A percentile compares a stretch with the other conserved stretches of the same genome.
Conservation (phyloP, 2,113 vertebrate genomes). For the Thunnus maccoyii region DNA sequence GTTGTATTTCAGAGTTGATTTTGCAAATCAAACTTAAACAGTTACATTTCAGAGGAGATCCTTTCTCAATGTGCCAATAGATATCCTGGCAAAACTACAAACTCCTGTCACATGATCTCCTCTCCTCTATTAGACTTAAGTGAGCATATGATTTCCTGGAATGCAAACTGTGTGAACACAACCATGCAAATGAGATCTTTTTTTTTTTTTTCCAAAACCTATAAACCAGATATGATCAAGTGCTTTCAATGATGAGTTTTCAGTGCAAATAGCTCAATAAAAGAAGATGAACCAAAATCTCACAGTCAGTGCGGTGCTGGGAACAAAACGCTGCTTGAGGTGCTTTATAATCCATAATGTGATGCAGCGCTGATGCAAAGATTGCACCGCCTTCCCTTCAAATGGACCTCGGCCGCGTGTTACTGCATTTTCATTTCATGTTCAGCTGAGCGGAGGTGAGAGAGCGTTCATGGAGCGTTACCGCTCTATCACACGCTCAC, state of each 20-base stretch:
- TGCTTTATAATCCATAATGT: constrained; percentile 34
- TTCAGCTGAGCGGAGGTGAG: constrained; percentile 33
- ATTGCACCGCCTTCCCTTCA: constrained; percentile 19
- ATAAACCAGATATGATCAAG: constrained; percentile 37
- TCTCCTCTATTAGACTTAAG: constrained; percentile 11
- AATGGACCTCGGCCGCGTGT: constrained; percentile 16
- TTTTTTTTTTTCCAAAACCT: neutral
- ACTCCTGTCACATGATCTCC: neutral
- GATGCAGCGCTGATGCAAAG: constrained; percentile 47
- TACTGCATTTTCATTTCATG: constrained; percentile 41
- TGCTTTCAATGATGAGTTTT: constrained; percentile 28
- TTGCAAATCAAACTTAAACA: neutral
- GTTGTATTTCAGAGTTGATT: neutral
- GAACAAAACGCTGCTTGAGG: neutral
- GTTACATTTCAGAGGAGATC: neutral
- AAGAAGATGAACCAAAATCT: constrained; percentile 15
- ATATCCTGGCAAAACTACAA: neutral
- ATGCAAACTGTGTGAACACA: constrained; percentile 8
- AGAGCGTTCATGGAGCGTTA: neutral
- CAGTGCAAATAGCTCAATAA: constrained; percentile 32
- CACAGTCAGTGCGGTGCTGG: neutral
- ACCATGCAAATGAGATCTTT: constrained; percentile 6
- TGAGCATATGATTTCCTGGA: constrained; percentile 25
- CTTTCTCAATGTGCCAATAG: neutral
- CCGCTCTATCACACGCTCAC: constrained; percentile 40